These are phyloP conservation scores for Erythrolamprus reginae DNA, from an alignment of 2,113 vertebrate genomes.

Conservation along the genomic window DNA sequence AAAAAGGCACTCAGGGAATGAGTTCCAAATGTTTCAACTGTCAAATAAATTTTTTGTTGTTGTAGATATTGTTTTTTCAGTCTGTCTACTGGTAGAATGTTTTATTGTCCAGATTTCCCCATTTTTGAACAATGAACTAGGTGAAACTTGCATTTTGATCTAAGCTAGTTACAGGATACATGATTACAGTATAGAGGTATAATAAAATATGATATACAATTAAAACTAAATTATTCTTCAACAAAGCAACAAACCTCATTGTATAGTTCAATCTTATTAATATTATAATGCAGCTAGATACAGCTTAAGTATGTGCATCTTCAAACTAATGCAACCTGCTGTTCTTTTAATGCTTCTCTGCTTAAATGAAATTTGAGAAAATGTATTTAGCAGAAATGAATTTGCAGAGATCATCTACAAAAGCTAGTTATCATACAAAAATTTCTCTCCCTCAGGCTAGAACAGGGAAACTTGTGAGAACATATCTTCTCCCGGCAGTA, in stretches of 20 bases:
- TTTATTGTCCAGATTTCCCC: background rate
- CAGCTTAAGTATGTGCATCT: background rate
- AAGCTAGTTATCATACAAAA: background rate
- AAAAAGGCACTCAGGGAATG: conserved; percentile 22
- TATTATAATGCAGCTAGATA: background rate
- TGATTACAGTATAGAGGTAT: background rate
- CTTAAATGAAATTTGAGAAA: conserved; percentile 27
- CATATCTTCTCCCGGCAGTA: background rate
- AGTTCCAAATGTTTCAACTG: conserved; percentile 24
- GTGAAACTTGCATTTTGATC: background rate
- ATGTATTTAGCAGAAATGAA: conserved; percentile 11
- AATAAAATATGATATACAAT: background rate
- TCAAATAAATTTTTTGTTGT: background rate
- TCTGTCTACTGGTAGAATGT: background rate
- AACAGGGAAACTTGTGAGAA: background rate
- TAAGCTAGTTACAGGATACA: background rate
- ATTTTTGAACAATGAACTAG: conserved; percentile 20
- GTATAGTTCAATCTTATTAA: background rate
- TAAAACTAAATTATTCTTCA: background rate
- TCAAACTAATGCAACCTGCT: conserved; percentile 11
- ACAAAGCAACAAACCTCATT: background rate
- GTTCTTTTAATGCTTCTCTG: conserved; percentile 20
- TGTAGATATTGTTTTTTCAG: conserved; percentile 39
- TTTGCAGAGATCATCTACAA: background rate
- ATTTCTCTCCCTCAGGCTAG: background rate